Evolutionary conservation across 1,140 invertebrate species (phyloP), one percentile per base, ranked within the genome.

Genomic region (Leptopilina clavipes): DNA sequence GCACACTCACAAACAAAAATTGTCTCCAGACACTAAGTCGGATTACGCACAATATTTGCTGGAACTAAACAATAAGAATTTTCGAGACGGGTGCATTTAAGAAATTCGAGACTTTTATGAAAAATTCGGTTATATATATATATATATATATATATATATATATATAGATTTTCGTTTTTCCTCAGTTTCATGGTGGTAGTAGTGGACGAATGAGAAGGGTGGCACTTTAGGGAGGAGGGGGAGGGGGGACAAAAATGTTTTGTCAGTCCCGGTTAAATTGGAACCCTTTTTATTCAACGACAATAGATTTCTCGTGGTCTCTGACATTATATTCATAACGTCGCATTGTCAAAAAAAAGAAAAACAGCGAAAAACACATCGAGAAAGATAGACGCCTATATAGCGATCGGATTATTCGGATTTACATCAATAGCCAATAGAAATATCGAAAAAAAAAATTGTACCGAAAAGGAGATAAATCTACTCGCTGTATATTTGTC

Each of bases 201-300:
- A 31, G 25, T 1, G 25, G 25, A 31, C 1, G 25, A 31, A 31
- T 31, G 5, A 31, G 25, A 31, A 5, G 25, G 25, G 5, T 31
- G 25, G n/a, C n/a, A n/a, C n/a, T n/a, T n/a, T 31, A 31, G 5
- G 25, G 25, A 31, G 25, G 25, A 5, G 5, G 25, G 25, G 14
- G 48, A n/a, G 48, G n/a, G 48, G 44, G 6, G 12, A 48, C 48
- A n/a, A 52, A 52, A 52, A 52, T 52, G 48, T 52, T 52, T 52
- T 52, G 48, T 52, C 48, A 52, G n/a, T 52, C 48, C 48, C 48
- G 48, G 48, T 52, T 52, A 52, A 52, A 52, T 52, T 52, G n/a
- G n/a, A 52, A 52, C 48, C 48, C 48, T 52, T 52, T 52, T 52
- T 52, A 52, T 52, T 17, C 48, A 40, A 8, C 17, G 48, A 52